Base-by-base conservation (phyloP, 2,113 vertebrate species). In the Serilophus lunatus region DNA sequence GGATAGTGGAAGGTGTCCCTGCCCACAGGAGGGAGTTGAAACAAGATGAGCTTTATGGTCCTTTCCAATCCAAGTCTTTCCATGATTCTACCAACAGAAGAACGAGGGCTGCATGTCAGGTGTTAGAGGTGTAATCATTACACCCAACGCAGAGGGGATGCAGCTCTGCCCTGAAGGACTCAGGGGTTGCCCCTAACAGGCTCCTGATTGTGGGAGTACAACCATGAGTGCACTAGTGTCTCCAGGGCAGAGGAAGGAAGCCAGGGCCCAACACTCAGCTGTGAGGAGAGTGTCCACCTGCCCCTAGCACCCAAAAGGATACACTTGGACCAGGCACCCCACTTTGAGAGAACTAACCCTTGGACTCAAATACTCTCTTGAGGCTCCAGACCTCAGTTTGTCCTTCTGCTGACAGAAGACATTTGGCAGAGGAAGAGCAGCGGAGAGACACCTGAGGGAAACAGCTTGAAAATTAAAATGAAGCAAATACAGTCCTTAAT, bases 241-340 rank as follows among this genome's bases (percentile, higher is more conserved):
- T 33, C 57, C 89, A 66, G 45, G 29, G 45, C 38, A 35, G 10
- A 74, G 25, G n/a, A 51, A 47, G 9, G 0, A 9, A 51, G 40
- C 40, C 40, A 12, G 2, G 1, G 31, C 40, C 26, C 1, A 1
- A 51, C 44, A 9, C 15, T 61, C 59, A 24, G 49, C 31, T 3
- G 1, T 1, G 1, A 42, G 36, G 18, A 69, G 1, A 2, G 33
- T 50, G 31, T 35, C 35, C 66, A 40, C 25, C n/a, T 5, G 6
- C 33, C 24, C 44, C 1, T 19, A 1, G 51, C 20, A 31, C 45
- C 74, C 47, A 49, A 42, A 81, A 61, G 31, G 23, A 38, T 24
- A 16, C 0, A 2, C 49, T 38, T 63, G 60, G 36, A 74, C 10
- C 42, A 69, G 42, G 7, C 25, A 63, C 12, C 35, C 25, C 24